Evolutionary conservation across 2,797 vertebrate genomes (phyloP), one percentile per base, ranked within the genome.

Genomic region (Antennarius maculatus): DNA sequence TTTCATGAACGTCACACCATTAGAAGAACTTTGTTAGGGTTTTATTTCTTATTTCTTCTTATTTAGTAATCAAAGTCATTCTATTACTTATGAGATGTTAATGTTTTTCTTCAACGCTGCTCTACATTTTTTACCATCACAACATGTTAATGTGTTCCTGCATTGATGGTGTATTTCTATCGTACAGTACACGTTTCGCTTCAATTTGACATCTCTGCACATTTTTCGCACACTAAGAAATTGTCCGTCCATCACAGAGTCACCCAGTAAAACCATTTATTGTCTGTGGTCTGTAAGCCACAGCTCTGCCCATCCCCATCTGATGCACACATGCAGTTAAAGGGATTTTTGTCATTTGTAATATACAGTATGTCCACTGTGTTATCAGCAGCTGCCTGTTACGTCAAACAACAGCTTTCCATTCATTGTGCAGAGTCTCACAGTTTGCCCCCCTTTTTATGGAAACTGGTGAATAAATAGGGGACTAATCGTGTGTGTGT

Each of bases 311-410:
- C n/a, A 10, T 37, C 59, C 2, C 18, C 59, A 14, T 34, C 54
- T n/a, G 29, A 53, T 54, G 12, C 1, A 7, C 54, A 34, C 71
- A 52, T 41, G 27, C 52, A 28, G 61, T 18, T 42, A 52, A 34
- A 54, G 42, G 42, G 14, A 43, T 43, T 43, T 43, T 0, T 42
- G 54, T 56, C 63, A n/a, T 31, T 58, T 49, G 55, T 8, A 46
- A 55, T 66, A 52, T 31, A n/a, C n/a, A n/a, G n/a, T n/a, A 10
- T 16, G 16, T 50, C 2, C 16, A 62, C 10, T 17, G 31, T 34
- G 5, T 49, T 7, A 4, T 23, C 39, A 12, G 16, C 23, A 31
- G 16, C 8, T 46, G 0, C 3, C 17, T 14, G 17, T 54, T 41
- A 27, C 16, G 18, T 47, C 37, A 61, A 61, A 7, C 51, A 16